These are phyloP conservation scores for Nothobranchius furzeri DNA, from an alignment of 2,113 vertebrate species.

Conservation along the genomic window DNA sequence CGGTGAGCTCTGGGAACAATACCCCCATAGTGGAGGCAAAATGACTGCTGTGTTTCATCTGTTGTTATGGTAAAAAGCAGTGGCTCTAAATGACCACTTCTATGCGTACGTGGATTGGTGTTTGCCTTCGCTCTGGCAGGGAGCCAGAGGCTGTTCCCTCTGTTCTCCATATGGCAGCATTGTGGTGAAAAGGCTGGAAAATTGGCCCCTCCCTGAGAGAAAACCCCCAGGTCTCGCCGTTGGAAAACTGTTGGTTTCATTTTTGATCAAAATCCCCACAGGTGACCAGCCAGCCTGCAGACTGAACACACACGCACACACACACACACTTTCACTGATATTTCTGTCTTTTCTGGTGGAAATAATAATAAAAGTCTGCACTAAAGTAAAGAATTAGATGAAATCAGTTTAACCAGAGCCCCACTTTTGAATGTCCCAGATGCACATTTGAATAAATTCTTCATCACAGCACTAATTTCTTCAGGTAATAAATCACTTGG, in stretches of 20 bases:
- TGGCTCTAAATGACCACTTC: constrained; percentile 75
- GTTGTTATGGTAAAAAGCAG: constrained; percentile 84
- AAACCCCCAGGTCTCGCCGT: constrained; percentile 77
- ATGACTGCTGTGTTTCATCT: constrained; percentile 78
- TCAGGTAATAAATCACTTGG: constrained; percentile 37
- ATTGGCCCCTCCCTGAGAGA: constrained; percentile 70
- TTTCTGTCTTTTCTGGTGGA: constrained; percentile 1
- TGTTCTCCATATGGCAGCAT: constrained; percentile 91
- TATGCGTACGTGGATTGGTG: constrained; percentile 82
- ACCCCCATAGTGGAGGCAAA: constrained; percentile 71
- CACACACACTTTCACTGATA: not conserved
- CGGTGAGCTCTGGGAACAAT: constrained; percentile 73
- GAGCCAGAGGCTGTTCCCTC: constrained; percentile 83
- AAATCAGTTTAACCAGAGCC: too few species aligned
- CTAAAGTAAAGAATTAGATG: too few species aligned
- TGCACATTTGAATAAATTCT: constrained; percentile 53
- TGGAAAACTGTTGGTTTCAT: constrained; percentile 83
- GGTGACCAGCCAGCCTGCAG: constrained; percentile 63
- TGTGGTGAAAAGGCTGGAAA: constrained; percentile 87
- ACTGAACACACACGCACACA: constrained; percentile 16
- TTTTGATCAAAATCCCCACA: constrained; percentile 67
- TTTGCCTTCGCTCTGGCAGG: constrained; percentile 80
- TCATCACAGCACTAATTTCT: constrained; percentile 30
- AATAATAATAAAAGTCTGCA: not conserved
- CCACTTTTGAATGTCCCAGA: constrained; percentile 27